Conservation (phyloP, 92 coral and sea anemone genomes). For the Umimayanthus chanpuru region DNA sequence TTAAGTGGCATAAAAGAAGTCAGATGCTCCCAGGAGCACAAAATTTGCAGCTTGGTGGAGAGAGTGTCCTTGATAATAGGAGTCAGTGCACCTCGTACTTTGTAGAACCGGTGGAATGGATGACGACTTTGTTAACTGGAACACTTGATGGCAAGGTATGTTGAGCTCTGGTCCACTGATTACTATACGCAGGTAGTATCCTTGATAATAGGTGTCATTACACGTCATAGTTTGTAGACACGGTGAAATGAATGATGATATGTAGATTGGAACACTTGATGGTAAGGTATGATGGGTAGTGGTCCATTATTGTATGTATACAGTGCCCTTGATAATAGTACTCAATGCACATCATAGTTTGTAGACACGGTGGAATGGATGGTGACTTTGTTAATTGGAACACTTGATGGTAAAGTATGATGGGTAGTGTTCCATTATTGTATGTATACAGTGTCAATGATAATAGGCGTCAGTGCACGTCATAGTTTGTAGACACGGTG, state of each 20-base stretch:
- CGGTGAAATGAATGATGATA: too few relatives aligned
- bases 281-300: too few relatives aligned
- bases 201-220: neutral
- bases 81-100: slow-evolving; percentile 80
- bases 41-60: slow-evolving; percentile 16
- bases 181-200: neutral
- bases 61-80: slow-evolving; percentile 1
- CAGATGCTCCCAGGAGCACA: slow-evolving; percentile 8
- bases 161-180: neutral
- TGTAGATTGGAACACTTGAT: too few relatives aligned
- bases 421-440: neutral
- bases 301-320: neutral
- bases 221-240: neutral
- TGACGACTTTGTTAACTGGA: slow-evolving; percentile 73
- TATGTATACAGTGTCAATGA: neutral
- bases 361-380: slow-evolving; percentile 89
- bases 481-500: slow-evolving; percentile 86
- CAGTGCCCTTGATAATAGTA: neutral
- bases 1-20: slow-evolving; percentile 68
- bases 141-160: slow-evolving; percentile 86
- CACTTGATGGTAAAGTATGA: slow-evolving; percentile 76
- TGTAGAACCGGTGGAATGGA: slow-evolving; percentile 93
- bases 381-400: slow-evolving; percentile 66
- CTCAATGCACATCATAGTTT: slow-evolving; percentile 76
- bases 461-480: slow-evolving; percentile 60